Evolutionary conservation across 2,888 invertebrate genomes (phyloP).

Genomic region (Pyrocoelia pectoralis): DNA sequence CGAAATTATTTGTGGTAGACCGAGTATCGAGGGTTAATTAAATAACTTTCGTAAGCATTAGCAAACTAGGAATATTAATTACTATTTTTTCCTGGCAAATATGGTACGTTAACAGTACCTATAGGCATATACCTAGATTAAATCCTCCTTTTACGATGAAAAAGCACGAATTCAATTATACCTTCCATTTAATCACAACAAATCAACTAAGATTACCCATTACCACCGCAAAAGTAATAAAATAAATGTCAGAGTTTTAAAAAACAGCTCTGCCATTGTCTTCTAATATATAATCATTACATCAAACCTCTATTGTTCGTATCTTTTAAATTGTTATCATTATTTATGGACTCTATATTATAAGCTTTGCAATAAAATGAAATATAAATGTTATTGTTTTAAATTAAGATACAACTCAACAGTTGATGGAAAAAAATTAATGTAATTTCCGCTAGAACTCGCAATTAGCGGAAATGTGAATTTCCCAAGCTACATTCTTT

Average conservation of each 20-base stretch:
- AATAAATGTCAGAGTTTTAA: slow-evolving; percentile 25
- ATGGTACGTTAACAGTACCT: background rate
- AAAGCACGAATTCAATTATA: slow-evolving; percentile 31
- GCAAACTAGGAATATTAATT: slow-evolving; percentile 10
- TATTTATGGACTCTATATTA: slow-evolving; percentile 6
- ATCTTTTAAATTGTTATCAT: slow-evolving; percentile 10
- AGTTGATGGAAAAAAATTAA: slow-evolving; percentile 25
- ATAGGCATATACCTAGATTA: slow-evolving; percentile 8
- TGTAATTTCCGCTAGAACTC: slow-evolving; percentile 18
- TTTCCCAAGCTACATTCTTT: slow-evolving; percentile 15
- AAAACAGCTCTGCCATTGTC: slow-evolving; percentile 13
- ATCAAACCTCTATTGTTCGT: slow-evolving; percentile 11
- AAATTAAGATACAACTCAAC: slow-evolving; percentile 25
- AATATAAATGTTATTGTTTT: slow-evolving; percentile 25
- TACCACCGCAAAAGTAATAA: slow-evolving; percentile 24
- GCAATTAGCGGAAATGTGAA: slow-evolving; percentile 29
- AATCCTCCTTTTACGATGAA: slow-evolving; percentile 15
- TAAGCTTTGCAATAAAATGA: slow-evolving; percentile 9
- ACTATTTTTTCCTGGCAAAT: background rate
- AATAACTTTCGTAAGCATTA: slow-evolving; percentile 4
- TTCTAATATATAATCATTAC: slow-evolving; percentile 2
- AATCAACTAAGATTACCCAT: slow-evolving; percentile 29
- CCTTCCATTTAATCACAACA: slow-evolving; percentile 23
- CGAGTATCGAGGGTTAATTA: slow-evolving; percentile 9
- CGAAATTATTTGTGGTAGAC: slow-evolving; percentile 7